phyloP scores from a whole-genome alignment of 1,140 invertebrate genomes.

The Tetragonula clypearis region DNA sequence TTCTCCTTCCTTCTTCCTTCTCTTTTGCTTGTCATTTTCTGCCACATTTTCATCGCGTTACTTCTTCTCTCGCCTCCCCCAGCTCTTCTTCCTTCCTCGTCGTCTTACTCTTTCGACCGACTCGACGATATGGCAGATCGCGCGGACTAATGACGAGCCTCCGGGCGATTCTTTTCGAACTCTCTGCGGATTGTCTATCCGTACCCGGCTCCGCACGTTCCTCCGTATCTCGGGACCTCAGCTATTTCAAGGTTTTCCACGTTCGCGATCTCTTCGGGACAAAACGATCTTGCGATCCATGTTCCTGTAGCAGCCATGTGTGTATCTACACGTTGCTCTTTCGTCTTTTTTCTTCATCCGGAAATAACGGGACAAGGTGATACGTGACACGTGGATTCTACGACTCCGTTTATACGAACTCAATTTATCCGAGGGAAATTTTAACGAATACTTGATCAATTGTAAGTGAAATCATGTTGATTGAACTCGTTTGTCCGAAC shows the following conservation, averaged over 20 bases:
- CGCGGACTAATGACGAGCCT: constrained; percentile 63
- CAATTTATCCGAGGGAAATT: no score
- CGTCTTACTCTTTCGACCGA: constrained; percentile 32
- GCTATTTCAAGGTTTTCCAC: constrained; percentile 28
- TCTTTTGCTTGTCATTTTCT: constrained; percentile 55
- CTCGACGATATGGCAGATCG: constrained; percentile 61
- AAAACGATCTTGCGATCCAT: neutral
- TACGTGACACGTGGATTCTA: neutral
- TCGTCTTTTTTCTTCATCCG: no score
- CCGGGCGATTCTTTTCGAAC: constrained; percentile 47
- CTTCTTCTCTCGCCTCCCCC: neutral
- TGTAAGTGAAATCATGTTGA: no score
- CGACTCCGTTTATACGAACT: no score
- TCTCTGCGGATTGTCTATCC: constrained; percentile 16
- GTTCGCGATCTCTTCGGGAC: neutral
- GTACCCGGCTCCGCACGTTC: neutral
- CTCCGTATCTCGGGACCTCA: constrained; percentile 19
- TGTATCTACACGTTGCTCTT: neutral
- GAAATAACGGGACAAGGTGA: neutral
- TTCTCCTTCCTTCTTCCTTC: neutral
- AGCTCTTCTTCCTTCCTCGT: neutral
- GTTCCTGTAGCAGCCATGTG: no score
- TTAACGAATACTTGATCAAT: no score
- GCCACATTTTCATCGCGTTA: constrained; percentile 53
- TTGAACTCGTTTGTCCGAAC: no score